Evolutionary conservation across 2,113 vertebrate genomes (phyloP).

Genomic region (Caranx ignobilis): DNA sequence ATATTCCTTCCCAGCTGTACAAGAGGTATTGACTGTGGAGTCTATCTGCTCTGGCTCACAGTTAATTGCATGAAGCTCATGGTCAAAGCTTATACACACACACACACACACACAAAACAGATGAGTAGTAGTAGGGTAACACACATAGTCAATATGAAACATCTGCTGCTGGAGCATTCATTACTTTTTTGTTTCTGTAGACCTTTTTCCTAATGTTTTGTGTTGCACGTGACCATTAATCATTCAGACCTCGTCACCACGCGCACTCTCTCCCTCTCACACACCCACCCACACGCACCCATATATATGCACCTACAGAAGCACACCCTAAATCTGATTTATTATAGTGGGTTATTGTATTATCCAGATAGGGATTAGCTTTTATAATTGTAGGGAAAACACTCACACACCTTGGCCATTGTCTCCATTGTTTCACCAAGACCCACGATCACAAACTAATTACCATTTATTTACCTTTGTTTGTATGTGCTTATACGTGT

Average conservation of each 20-base stretch:
- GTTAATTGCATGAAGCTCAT: slow-evolving; percentile 69
- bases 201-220: slow-evolving; percentile 42
- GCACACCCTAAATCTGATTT: slow-evolving; percentile 51
- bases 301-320: background rate
- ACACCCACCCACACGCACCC: background rate
- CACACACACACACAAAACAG: background rate
- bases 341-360: slow-evolving; percentile 65
- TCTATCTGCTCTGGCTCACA: slow-evolving; percentile 47
- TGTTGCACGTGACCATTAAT: slow-evolving; percentile 56
- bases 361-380: slow-evolving; percentile 71
- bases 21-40: slow-evolving; percentile 61
- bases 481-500: slow-evolving; percentile 29
- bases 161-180: slow-evolving; percentile 38
- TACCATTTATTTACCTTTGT: slow-evolving; percentile 64
- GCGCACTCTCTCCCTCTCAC: background rate
- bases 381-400: slow-evolving; percentile 58
- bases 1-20: slow-evolving; percentile 40
- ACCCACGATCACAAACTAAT: slow-evolving; percentile 71
- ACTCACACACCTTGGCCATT: slow-evolving; percentile 64
- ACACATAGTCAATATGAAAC: slow-evolving; percentile 40
- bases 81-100: slow-evolving; percentile 55
- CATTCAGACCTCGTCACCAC: slow-evolving; percentile 46
- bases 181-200: slow-evolving; percentile 42
- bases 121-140: background rate
- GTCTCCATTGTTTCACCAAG: slow-evolving; percentile 63